phyloP scores from a whole-genome alignment of 2,113 vertebrate genomes.

The Pelodiscus sinensis region DNA sequence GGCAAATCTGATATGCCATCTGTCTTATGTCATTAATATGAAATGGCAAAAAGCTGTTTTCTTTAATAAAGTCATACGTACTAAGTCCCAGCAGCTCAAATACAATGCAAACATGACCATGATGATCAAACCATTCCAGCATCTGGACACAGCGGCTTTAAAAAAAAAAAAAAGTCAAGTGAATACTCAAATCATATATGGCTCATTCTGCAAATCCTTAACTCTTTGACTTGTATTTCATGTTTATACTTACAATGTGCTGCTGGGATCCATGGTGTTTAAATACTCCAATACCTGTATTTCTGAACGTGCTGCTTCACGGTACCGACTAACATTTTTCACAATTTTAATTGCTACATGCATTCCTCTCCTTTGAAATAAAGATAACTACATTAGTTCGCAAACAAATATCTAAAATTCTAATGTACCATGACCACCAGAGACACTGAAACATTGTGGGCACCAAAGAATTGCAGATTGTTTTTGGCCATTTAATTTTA shows the following conservation, averaged over 20 bases:
- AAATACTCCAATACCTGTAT: constrained; percentile 93
- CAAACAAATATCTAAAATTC: background rate
- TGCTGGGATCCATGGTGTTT: constrained; percentile 87
- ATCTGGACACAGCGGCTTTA: constrained; percentile 94
- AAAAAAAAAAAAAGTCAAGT: background rate
- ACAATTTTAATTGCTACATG: constrained; percentile 97
- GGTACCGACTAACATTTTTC: constrained; percentile 97
- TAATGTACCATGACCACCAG: background rate
- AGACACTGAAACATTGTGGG: background rate
- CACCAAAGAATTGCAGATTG: background rate
- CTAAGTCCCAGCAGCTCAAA: constrained; percentile 97
- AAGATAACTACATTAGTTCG: constrained; percentile 1
- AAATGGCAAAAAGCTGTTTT: constrained; percentile 96
- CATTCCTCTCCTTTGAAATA: constrained; percentile 79
- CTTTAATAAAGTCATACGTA: constrained; percentile 97
- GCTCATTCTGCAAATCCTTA: background rate
- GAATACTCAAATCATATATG: background rate
- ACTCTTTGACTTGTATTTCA: background rate
- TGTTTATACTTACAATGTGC: constrained; percentile 79
- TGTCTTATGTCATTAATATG: constrained; percentile 91
- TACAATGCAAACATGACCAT: constrained; percentile 93
- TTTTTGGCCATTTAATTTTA: background rate
- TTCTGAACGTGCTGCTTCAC: constrained; percentile 95
- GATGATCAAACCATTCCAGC: constrained; percentile 97
- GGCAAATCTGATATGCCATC: constrained; percentile 94